phyloP scores from a whole-genome alignment of 2,888 invertebrate genomes.

The Ashinkailepas kermadecensis region DNA sequence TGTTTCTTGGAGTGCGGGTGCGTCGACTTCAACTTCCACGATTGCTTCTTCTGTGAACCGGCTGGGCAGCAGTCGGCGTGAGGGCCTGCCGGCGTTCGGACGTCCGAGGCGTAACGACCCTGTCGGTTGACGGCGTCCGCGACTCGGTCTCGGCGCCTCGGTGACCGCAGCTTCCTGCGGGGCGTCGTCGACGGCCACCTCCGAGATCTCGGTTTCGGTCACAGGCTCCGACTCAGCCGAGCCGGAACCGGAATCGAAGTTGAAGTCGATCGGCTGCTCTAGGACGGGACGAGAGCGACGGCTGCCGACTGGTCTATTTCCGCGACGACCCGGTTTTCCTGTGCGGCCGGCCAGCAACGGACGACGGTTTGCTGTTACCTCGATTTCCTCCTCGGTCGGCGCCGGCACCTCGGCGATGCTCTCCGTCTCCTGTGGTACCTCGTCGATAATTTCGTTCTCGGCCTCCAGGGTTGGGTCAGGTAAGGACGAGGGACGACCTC shows the following conservation, averaged over 20 bases:
- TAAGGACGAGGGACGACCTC: neutral
- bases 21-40: neutral
- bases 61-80: too few species aligned
- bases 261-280: neutral
- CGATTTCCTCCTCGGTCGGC: neutral
- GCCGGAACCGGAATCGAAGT: neutral
- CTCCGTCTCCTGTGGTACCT: conserved; percentile 48
- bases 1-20: too few species aligned
- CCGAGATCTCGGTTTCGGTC: neutral
- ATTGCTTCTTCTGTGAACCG: too few species aligned
- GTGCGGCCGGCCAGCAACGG: neutral
- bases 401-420: conserved; percentile 57
- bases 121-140: too few species aligned
- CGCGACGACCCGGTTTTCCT: neutral
- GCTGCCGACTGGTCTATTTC: neutral
- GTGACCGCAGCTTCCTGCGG: neutral
- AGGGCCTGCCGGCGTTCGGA: too few species aligned
- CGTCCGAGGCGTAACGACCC: too few species aligned
- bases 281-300: neutral
- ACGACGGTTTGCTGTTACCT: neutral
- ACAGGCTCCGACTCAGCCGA: too few species aligned
- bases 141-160: neutral
- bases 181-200: neutral
- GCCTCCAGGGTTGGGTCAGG: neutral
- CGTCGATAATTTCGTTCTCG: neutral